Percentiles rank a stretch among this genome's conserved stretches.
These are phyloP conservation scores for Timandra comae DNA, from an alignment of 2,888 invertebrate genomes.

Conservation along the genomic window DNA sequence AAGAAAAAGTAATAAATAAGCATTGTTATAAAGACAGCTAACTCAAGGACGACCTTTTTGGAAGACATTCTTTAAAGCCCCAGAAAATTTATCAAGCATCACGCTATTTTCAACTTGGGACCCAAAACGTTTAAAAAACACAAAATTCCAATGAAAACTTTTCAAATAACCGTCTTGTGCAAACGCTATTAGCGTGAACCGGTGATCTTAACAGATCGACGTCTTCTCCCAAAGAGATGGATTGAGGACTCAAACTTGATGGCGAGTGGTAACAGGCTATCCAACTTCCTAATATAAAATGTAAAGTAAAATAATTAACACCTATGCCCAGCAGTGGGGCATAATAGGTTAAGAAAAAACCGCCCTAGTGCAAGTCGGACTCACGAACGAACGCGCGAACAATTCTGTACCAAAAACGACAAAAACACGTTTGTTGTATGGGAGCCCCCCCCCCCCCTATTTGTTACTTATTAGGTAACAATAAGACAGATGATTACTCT, in stretches of 20 bases:
- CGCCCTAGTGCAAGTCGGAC: no score
- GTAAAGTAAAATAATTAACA: no score
- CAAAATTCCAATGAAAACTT: conserved; percentile 34
- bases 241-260: conserved; percentile 8
- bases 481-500: no score
- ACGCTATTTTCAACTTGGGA: conserved; percentile 8
- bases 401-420: neutral
- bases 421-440: neutral
- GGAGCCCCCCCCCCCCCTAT: conserved; percentile 7
- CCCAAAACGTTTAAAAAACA: conserved; percentile 31
- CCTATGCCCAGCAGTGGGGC: no score
- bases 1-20: no score
- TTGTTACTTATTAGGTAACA: conserved; percentile 6
- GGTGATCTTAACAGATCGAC: conserved; percentile 37
- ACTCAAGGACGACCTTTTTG: no score
- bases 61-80: neutral
- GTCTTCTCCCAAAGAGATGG: conserved; percentile 21
- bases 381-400: no score
- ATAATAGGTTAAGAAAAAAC: no score
- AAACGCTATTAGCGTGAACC: conserved; percentile 39
- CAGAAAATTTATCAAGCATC: conserved; percentile 21
- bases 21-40: no score
- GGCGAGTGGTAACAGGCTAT: no score
- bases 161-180: conserved; percentile 41
- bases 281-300: no score